Conservation (phyloP, 2,797 vertebrate species). For the Falco biarmicus region DNA sequence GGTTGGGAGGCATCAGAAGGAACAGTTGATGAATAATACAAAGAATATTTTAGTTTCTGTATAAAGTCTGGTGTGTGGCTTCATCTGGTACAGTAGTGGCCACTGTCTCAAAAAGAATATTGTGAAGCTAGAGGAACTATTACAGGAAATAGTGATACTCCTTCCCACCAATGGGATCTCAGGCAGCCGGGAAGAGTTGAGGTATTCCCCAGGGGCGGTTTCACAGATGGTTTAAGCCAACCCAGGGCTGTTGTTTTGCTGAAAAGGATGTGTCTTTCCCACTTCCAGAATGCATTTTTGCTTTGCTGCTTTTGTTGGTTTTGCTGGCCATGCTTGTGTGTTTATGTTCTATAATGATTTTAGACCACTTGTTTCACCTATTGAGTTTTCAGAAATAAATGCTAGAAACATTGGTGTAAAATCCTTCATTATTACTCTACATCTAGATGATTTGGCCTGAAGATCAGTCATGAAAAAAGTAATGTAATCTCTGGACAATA, state of each 20-base stretch:
- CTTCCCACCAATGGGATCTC: not conserved
- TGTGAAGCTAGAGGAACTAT: not conserved
- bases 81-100: not conserved
- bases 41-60: not conserved
- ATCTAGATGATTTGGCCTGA: not conserved
- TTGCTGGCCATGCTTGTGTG: not conserved
- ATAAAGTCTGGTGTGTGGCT: not conserved
- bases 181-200: not conserved
- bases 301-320: not conserved
- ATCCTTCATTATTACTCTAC: not conserved
- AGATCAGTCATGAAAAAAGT: not conserved
- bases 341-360: not conserved
- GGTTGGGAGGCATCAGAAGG: not conserved
- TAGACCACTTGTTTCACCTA: not conserved
- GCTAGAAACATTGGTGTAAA: not conserved
- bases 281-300: not conserved
- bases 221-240: not conserved
- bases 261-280: not conserved
- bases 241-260: not conserved
- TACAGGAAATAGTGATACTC: not conserved
- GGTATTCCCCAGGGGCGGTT: not conserved
- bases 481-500: not conserved
- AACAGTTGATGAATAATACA: not conserved
- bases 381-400: constrained; percentile 5
- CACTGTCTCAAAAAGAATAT: not conserved